A percentile compares a stretch with the other conserved stretches of the same genome.
Evolutionary conservation across 1,140 invertebrate species (phyloP).

Genomic region (silkworm (Bombyx mori)): ASM3026992v2 NC_085113.1:3325501-3326000

Average conservation of each 20-base stretch:
- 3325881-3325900: background rate
- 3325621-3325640: background rate
- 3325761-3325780: background rate
- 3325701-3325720: background rate
- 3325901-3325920: background rate
- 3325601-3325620: background rate
- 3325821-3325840: slow-evolving; percentile 2
- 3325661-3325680: background rate
- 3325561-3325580: background rate
- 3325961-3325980: background rate
- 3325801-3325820: background rate
- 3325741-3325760: background rate
- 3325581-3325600: background rate
- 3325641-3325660: background rate
- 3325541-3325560: background rate
- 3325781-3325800: background rate
- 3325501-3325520: background rate
- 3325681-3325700: background rate
- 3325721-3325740: background rate
- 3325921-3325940: background rate
- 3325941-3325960: background rate
- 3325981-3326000: background rate
- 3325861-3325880: background rate
- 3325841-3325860: background rate
- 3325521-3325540: background rate